Base-by-base conservation (phyloP, 2,888 invertebrate genomes). In the Epinotia bilunana region DNA sequence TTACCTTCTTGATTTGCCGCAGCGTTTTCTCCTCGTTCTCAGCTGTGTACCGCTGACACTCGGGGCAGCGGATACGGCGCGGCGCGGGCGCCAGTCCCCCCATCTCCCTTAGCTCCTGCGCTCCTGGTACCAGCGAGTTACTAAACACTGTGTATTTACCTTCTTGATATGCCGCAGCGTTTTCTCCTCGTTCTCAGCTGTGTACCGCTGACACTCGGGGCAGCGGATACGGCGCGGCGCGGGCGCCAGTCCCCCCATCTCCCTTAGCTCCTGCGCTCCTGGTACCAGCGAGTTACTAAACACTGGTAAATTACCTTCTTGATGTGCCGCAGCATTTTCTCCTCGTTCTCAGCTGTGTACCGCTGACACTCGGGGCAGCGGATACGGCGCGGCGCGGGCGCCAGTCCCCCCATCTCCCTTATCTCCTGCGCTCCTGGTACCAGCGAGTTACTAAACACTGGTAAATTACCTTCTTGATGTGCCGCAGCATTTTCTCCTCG, bases 271-370 rank as follows among this genome's bases (percentile, higher is more conserved):
- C 18, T 1, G 53, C 6, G n/a, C 2, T 64, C 13, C 65, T 67
- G 58, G 43, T 63, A 20, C 20, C 16, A 4, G 7, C 0, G 7
- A 18, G 11, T 55, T 7, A 2, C 4, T 1, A 55, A 18, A 4
- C 7, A 23, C 23, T 23, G 23, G 23, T 23, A 2, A 2, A 2
- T 12, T 43, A 68, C 68, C 62, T 86, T 88, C 0, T 87, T 81
- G 0, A 92, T 85, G 55, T 92, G 90, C 0, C 89, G 78, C 0
- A 85, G 57, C 81, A 91, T 80, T 46, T 86, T 85, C 64, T 91
- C 91, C 11, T 87, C 87, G 0, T 81, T 87, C 13, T 85, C 84
- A 23, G 23, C 23, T 23, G 33, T 33, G 33, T 33, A 5, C 33
- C 33, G 1, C 33, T 6, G 33, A 33, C 6, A 33, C 33, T 33